Base-by-base conservation (phyloP, 2,113 vertebrate species). In the Oreocharis arfaki region DNA sequence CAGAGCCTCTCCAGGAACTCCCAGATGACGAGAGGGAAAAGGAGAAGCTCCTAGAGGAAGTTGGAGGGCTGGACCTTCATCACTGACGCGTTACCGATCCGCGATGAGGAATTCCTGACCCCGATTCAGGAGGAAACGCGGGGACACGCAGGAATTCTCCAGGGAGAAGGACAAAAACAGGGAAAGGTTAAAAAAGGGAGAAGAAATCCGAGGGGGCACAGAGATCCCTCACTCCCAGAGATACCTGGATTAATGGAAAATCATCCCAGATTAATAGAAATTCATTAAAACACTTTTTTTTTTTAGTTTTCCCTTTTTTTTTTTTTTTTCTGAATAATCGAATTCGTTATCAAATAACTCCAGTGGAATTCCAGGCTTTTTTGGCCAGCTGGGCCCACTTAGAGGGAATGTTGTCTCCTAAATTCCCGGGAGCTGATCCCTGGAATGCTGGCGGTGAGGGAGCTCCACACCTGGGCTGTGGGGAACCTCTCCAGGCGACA, bases 41-140 rank as follows among this genome's bases (percentile, higher is more conserved):
- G 16, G 12, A 64, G 74, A 68, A 87, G 24, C 22, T 73, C 32
- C 27, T 44, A 9, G 37, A 16, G n/a, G 59, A 57, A 13, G 18
- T 2, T 24, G 26, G 68, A 61, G n/a, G 61, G 41, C 19, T 13
- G 55, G 57, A 28, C 6, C 15, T 50, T 56, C 16, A 28, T 37
- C 55, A 17, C 20, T 10, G 46, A 23, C 4, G 27, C 0, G 2
- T 7, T 9, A 37, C 27, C 44, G 13, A 1, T 0, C 21, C 3
- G 18, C 8, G 30, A 64, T 21, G 8, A 37, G 57, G 57, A 37
- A 59, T 37, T 37, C 17, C 57, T 6, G n/a, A 37, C 46, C 47
- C 30, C 14, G 16, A 0, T 49, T 41, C 3, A 19, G 50, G 67
- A 28, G 22, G 82, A 79, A 76, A 52, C 19, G 8, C 7, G 3